Evolutionary conservation across 2,888 invertebrate species (phyloP), one percentile per base, ranked within the genome.

Genomic region (Tromatobia lineatoria): DNA sequence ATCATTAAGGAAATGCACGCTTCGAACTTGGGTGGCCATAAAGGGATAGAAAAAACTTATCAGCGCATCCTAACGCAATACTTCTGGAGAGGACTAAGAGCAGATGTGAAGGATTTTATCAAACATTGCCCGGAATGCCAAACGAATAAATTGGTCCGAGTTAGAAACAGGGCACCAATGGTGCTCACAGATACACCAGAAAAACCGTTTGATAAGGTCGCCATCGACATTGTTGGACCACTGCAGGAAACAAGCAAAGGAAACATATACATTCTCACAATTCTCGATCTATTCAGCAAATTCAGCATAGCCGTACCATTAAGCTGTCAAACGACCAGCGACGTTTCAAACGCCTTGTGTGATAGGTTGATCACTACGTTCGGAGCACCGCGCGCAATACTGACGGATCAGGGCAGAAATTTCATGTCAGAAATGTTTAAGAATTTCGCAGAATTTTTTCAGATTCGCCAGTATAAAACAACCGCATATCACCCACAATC

Each of bases 181-280:
- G 23, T 79, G 15, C n/a, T 85, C 0, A 85, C 85, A 0, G 82
- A 85, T 76, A 0, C 29, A 29, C 29, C 29, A 29, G 29, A 29
- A 29, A 29, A 29, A 4, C 29, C 29, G 29, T 29, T 29, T 4
- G 29, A 29, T 4, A 29, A 29, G 4, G 29, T 29, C 29, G 29
- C 29, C 29, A 13, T 86, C 0, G 85, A 88, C 34, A 80, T 85
- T 11, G 82, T 87, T 3, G 87, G 87, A 8, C 86, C 86, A 0
- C 25, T 85, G n/a, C 76, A 67, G 0, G 15, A 34, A 25, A 82
- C 82, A 18, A 18, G 52, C 7, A 42, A 38, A 23, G 86, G 83
- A n/a, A 86, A 88, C 25, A 64, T 57, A 11, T 83, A 76, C 15
- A 61, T 77, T 0, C 11, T 80, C 6, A 71, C 80, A 38, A 54